Base-by-base conservation (phyloP, 2,113 vertebrate species). In the Scartelaos histophorus region DNA sequence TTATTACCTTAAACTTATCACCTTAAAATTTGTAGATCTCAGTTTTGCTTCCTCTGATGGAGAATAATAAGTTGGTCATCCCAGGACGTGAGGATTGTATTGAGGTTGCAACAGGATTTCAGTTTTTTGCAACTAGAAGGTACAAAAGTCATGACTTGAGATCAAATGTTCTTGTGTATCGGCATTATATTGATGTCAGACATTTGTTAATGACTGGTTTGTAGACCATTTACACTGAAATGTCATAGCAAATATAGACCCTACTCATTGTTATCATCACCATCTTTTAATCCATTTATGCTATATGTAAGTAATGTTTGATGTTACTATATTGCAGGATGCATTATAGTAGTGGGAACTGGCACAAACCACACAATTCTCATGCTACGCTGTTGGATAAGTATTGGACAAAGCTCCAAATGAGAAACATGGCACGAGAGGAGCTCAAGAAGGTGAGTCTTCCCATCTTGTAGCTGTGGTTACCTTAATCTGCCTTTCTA, bases 71-170 rank as follows among this genome's bases (percentile, higher is more conserved):
- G 68, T 87, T 99, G 80, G 87, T 96, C 82, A 96, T 99, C 92
- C 97, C 97, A 69, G 98, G 98, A 21, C 90, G 92, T 53, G 95
- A 96, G 19, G 97, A 99, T 66, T 96, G 94, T 79, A 92, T 99
- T 22, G 95, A 97, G 84, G 95, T 96, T 43, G 92, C 95, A 0
- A 92, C 97, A 5, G 96, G 95, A 58, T 99, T 99, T 90, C 98
- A 98, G 54, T 96, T 99, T 80, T 99, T 99, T 92, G 98, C 97
- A 13, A 99, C 98, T 13, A 95, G 98, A 82, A 95, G 98, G 97
- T 99, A 90, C 78, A 85, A 74, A 24, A 10, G 6, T 19, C 16
- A 21, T 64, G 10, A 61, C 29, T 62, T 62, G 16, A 62, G 19
- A 17, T 38, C 3, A 19, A 62, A 62, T 62, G 7, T 62, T 34